Conservation (phyloP, 2,797 vertebrate species). For the Thripadectes ignobilis region DNA sequence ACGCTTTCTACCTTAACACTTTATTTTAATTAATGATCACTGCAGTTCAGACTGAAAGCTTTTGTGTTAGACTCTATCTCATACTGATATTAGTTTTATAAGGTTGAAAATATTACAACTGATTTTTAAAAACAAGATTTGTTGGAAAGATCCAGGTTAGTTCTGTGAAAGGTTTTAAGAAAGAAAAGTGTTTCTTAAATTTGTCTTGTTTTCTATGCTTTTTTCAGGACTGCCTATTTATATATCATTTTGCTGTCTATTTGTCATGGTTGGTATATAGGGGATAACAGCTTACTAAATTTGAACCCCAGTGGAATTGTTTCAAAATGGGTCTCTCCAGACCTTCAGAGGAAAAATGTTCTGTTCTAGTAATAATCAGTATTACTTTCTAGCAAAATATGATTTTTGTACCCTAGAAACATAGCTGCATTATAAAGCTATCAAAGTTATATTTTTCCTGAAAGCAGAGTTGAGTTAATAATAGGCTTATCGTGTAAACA, state of each 20-base stretch:
- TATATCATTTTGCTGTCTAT: not conserved
- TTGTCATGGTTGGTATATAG: not conserved
- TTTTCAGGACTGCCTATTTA: not conserved
- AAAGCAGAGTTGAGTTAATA: not conserved
- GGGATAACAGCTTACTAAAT: not conserved
- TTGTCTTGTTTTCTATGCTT: not conserved
- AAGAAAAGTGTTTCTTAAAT: not conserved
- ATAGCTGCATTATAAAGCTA: not conserved
- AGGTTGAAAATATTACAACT: not conserved
- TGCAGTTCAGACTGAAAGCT: not conserved
- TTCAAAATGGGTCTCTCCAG: not conserved
- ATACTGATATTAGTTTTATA: not conserved
- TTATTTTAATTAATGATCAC: not conserved
- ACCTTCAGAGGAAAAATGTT: not conserved
- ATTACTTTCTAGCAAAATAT: not conserved
- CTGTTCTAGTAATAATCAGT: not conserved
- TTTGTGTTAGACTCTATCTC: not conserved
- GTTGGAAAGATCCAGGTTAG: not conserved
- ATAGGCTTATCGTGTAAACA: not conserved
- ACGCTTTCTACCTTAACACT: not conserved
- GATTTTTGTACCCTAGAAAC: not conserved
- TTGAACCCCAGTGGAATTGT: not conserved
- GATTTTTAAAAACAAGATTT: not conserved
- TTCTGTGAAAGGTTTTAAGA: not conserved
- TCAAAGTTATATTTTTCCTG: not conserved